phyloP scores from a whole-genome alignment of 2,888 invertebrate genomes.

The Pachycephus smyrnensis region DNA sequence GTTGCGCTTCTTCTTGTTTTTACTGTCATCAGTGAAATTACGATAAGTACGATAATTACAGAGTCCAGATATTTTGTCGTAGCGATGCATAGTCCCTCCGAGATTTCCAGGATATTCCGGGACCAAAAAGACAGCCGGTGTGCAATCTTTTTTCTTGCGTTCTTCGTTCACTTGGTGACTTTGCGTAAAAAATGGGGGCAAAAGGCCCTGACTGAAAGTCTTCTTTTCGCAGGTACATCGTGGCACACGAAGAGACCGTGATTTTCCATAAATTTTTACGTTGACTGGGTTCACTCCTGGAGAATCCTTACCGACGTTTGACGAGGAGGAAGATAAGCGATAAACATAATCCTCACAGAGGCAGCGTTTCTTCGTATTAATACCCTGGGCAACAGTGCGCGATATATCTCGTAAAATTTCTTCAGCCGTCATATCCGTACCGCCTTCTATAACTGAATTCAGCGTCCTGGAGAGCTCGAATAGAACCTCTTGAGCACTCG shows the following conservation, averaged over 20 bases:
- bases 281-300: conserved; percentile 51
- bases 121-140: conserved; percentile 19
- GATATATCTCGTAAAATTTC: conserved; percentile 56
- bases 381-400: conserved; percentile 46
- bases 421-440: conserved; percentile 45
- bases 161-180: conserved; percentile 13
- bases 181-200: not conserved
- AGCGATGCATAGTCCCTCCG: conserved; percentile 5
- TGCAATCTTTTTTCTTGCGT: conserved; percentile 19
- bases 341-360: conserved; percentile 34
- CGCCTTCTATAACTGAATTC: conserved; percentile 56
- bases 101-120: conserved; percentile 19
- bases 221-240: conserved; percentile 35
- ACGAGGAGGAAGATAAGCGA: conserved; percentile 30
- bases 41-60: not conserved
- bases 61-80: not conserved
- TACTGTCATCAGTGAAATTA: not conserved
- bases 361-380: conserved; percentile 6
- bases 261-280: conserved; percentile 45
- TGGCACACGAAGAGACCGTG: conserved; percentile 28
- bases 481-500: conserved; percentile 48
- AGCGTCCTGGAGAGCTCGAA: conserved; percentile 54
- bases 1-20: not conserved
- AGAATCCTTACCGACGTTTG: conserved; percentile 28
- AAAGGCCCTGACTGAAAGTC: not conserved